A percentile compares a stretch with the other conserved stretches of the same genome.
Evolutionary conservation across 2,888 invertebrate genomes (phyloP).

Genomic region (Epinotia bilunana): DNA sequence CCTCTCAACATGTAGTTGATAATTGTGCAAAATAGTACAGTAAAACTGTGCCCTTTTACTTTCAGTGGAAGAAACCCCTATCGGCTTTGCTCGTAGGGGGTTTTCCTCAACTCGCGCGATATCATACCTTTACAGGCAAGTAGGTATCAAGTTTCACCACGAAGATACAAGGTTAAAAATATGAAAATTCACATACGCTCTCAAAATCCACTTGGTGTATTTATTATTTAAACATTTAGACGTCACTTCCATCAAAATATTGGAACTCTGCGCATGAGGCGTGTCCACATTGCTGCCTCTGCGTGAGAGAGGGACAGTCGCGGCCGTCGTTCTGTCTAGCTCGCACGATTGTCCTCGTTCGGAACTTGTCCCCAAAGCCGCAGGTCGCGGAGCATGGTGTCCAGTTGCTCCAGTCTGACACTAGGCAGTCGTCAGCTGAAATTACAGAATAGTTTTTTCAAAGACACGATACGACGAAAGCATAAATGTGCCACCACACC

Average conservation of each 20-base stretch:
- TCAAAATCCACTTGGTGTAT: neutral
- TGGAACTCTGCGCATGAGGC: conserved; percentile 74
- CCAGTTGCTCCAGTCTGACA: conserved; percentile 94
- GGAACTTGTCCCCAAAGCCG: conserved; percentile 93
- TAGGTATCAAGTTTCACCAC: no score
- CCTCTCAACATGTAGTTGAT: no score
- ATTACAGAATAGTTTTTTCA: conserved; percentile 48
- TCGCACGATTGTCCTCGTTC: conserved; percentile 89
- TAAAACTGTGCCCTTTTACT: no score
- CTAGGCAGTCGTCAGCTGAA: conserved; percentile 91
- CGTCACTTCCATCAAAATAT: conserved; percentile 59
- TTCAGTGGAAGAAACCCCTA: no score
- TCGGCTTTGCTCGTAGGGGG: no score
- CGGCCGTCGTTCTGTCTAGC: conserved; percentile 90
- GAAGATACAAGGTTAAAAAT: neutral
- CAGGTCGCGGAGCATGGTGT: conserved; percentile 93
- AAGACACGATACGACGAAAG: neutral
- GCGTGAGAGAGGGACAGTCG: conserved; percentile 67
- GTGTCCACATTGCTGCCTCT: conserved; percentile 71
- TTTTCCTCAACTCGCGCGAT: no score
- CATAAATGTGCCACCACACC: neutral
- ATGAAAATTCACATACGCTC: neutral
- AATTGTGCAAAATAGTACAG: no score
- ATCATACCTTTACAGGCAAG: no score
- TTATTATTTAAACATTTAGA: conserved; percentile 16